Evolutionary conservation across 1,140 invertebrate genomes (phyloP).

Genomic region (Zaprionus ghesquierei): DNA sequence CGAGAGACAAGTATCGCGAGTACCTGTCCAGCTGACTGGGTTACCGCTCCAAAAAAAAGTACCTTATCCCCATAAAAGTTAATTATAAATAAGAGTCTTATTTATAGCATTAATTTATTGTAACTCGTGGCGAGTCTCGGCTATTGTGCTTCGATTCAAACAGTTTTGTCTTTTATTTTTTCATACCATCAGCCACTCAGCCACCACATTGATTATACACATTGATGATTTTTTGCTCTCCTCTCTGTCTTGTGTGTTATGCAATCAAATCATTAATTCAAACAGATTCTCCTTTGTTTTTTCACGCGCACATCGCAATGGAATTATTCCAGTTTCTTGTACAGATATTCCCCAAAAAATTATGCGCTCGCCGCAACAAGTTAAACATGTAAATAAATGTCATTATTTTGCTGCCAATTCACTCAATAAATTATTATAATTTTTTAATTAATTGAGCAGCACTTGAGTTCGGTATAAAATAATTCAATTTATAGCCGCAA

Average conservation of each 20-base stretch:
- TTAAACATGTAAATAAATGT: constrained; percentile 36
- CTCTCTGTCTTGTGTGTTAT: constrained; percentile 11
- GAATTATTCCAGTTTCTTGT: constrained; percentile 31
- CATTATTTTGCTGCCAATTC: neutral
- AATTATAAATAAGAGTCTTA: constrained; percentile 19
- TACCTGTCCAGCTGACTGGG: constrained; percentile 19
- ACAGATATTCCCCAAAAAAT: constrained; percentile 1
- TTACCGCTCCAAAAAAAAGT: constrained; percentile 2
- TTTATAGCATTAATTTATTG: constrained; percentile 13
- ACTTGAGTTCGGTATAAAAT: constrained; percentile 13
- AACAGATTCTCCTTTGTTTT: constrained; percentile 14
- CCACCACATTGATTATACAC: neutral
- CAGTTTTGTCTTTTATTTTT: neutral
- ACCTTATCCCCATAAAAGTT: constrained; percentile 2
- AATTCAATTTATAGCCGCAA: constrained; percentile 17
- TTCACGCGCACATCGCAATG: constrained; percentile 1
- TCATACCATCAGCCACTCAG: too few relatives aligned
- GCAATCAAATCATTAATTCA: constrained; percentile 31
- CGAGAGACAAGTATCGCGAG: constrained; percentile 5
- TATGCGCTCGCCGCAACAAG: constrained; percentile 15
- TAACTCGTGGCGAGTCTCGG: neutral
- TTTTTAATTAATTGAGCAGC: constrained; percentile 28
- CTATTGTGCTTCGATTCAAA: neutral
- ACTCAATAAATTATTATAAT: constrained; percentile 33
- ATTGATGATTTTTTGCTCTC: neutral